phyloP scores from a whole-genome alignment of 2,888 invertebrate species.

The Erynnis tages region DNA sequence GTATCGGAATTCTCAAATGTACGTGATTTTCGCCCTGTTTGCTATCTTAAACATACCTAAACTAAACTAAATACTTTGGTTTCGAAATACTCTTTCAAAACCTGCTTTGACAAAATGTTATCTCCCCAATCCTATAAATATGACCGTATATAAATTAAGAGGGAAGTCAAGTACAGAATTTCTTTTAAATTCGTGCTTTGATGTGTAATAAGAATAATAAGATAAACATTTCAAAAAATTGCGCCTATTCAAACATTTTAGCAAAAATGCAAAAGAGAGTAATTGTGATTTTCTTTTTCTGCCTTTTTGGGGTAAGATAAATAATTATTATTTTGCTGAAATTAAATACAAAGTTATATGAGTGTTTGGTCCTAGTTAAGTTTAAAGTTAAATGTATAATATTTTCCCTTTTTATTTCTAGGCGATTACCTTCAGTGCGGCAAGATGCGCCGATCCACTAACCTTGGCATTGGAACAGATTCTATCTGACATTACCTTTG shows the following conservation, averaged over 20 bases:
- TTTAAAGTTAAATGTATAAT: not conserved
- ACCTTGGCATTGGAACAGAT: constrained; percentile 3
- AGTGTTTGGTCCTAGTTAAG: too few relatives aligned
- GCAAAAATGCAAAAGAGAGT: constrained; percentile 31
- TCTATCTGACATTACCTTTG: constrained; percentile 1
- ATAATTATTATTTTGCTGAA: not conserved
- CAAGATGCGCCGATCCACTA: constrained; percentile 12
- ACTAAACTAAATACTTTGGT: not conserved
- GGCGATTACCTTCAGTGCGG: constrained; percentile 40
- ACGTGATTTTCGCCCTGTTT: constrained; percentile 9
- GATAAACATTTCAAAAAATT: not conserved
- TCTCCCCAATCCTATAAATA: constrained; percentile 11
- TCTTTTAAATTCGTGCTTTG: not conserved
- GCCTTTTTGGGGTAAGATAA: constrained; percentile 38
- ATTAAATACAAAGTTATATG: not conserved
- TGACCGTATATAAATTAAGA: not conserved
- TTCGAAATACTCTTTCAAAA: constrained; percentile 12
- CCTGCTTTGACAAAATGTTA: constrained; percentile 18
- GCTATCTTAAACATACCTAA: not conserved
- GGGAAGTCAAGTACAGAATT: not conserved
- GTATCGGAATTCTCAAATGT: not conserved
- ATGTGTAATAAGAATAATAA: not conserved
- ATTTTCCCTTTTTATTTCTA: constrained; percentile 31
- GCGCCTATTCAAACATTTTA: constrained; percentile 23
- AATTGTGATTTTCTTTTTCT: constrained; percentile 28